Evolutionary conservation across 2,797 vertebrate genomes (phyloP).

Genomic region (Lutjanus campechanus): DNA sequence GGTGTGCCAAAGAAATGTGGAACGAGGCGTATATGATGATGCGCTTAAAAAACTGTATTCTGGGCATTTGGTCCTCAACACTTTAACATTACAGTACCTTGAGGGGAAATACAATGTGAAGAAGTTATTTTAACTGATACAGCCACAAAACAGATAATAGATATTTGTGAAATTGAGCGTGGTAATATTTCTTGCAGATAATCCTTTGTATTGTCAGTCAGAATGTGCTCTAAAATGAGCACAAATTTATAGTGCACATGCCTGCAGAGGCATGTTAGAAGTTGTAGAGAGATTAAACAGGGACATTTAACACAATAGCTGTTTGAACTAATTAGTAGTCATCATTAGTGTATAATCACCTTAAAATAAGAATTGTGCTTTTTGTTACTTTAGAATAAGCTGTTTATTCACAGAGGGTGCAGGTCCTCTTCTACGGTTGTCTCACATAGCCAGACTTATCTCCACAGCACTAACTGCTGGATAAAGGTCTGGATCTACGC

Average conservation of each 20-base stretch:
- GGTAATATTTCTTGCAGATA: neutral
- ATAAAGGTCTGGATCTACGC: too few species aligned
- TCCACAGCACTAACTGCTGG: too few species aligned
- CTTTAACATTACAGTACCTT: constrained; percentile 20
- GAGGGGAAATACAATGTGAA: constrained; percentile 35
- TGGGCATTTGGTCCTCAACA: constrained; percentile 1
- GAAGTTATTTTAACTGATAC: constrained; percentile 26
- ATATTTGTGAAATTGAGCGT: constrained; percentile 2
- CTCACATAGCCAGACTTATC: too few species aligned
- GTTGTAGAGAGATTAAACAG: neutral
- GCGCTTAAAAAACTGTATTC: neutral
- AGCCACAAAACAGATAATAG: neutral
- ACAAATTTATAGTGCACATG: neutral
- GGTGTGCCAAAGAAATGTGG: constrained; percentile 1
- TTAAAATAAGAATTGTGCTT: neutral
- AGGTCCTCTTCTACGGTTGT: too few species aligned
- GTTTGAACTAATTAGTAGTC: neutral
- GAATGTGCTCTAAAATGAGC: constrained; percentile 6
- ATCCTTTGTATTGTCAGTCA: constrained; percentile 8
- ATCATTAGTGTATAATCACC: neutral
- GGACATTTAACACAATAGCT: neutral
- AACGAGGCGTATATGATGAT: constrained; percentile 6
- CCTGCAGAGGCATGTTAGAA: neutral
- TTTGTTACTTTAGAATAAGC: too few species aligned
- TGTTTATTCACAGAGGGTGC: too few species aligned